phyloP scores from a whole-genome alignment of 2,113 vertebrate genomes.

The Microtus ochrogaster region DNA sequence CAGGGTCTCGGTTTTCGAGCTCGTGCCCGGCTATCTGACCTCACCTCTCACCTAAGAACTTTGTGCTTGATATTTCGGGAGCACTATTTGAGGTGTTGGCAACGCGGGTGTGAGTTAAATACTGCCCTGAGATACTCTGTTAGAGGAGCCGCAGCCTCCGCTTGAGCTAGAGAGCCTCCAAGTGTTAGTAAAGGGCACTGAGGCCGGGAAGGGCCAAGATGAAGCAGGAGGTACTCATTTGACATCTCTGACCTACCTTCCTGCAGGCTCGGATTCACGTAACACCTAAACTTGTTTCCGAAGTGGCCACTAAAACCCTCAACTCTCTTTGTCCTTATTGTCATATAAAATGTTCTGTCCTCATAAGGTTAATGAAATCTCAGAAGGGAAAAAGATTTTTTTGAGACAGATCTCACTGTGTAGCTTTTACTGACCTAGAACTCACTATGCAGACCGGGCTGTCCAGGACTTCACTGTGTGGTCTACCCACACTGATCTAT shows the following conservation, averaged over 20 bases:
- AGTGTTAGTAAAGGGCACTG: not conserved
- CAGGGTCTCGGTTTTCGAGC: not conserved
- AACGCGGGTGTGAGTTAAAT: not conserved
- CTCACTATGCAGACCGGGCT: not conserved
- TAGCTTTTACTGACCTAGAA: not conserved
- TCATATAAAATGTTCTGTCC: not conserved
- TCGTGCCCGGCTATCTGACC: not conserved
- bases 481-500: not conserved
- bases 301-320: not conserved
- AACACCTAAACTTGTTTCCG: not conserved
- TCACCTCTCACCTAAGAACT: not conserved
- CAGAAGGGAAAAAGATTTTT: not conserved
- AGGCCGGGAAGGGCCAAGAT: not conserved
- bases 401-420: not conserved
- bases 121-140: not conserved
- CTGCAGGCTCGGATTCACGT: not conserved
- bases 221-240: not conserved
- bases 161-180: slow-evolving; percentile 10
- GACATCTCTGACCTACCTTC: not conserved
- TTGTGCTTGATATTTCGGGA: not conserved
- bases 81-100: not conserved
- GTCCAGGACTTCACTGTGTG: not conserved
- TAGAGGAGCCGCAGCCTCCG: not conserved
- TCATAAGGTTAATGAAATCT: not conserved
- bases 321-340: not conserved